Evolutionary conservation across 2,797 vertebrate genomes (phyloP).

Genomic region (Vipera latastei): DNA sequence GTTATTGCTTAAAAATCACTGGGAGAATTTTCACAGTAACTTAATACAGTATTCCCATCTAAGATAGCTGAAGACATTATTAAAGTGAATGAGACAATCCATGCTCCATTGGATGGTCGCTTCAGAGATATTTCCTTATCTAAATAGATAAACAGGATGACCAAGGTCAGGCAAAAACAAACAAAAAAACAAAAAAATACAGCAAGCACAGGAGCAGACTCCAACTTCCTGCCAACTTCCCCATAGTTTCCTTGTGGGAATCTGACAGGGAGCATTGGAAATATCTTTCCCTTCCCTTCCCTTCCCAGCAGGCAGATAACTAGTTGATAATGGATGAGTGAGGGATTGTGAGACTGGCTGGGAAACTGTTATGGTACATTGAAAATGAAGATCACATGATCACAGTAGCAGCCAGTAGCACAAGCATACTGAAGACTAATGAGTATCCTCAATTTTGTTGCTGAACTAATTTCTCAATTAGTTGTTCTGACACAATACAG

Average conservation of each 20-base stretch:
- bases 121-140: neutral
- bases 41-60: constrained; percentile 30
- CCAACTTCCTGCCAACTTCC: neutral
- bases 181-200: neutral
- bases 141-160: neutral
- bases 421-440: neutral
- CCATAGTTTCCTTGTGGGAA: neutral
- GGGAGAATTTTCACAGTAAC: constrained; percentile 9
- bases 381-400: neutral
- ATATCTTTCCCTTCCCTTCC: neutral
- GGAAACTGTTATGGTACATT: neutral
- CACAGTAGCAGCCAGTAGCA: neutral
- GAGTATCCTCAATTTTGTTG: neutral
- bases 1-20: constrained; percentile 36
- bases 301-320: neutral
- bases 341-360: neutral
- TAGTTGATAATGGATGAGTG: neutral
- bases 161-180: neutral
- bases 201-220: neutral
- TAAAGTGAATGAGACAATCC: neutral
- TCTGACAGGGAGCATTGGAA: neutral
- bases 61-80: constrained; percentile 23
- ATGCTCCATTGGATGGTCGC: neutral
- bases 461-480: neutral
- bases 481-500: neutral